Evolutionary conservation across 2,888 invertebrate species (phyloP).

Genomic region (Nemoura dubitans): DNA sequence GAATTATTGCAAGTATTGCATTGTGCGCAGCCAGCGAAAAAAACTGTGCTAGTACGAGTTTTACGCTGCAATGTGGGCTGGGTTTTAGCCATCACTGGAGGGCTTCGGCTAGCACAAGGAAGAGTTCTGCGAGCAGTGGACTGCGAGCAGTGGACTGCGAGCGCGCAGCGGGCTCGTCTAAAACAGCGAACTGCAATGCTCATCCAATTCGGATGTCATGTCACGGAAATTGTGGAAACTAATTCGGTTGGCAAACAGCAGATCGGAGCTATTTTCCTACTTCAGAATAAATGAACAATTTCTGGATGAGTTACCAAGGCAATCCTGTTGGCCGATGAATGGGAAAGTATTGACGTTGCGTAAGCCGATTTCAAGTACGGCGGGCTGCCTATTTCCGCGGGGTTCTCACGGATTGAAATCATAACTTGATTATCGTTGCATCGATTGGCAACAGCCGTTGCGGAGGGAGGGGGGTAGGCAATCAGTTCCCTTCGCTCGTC

Average conservation of each 20-base stretch:
- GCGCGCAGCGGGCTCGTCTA: background rate
- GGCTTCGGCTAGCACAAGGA: background rate
- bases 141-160: background rate
- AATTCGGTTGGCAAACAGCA: background rate
- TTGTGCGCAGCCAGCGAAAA: background rate
- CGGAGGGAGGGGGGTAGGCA: background rate
- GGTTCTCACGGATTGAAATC: background rate
- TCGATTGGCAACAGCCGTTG: background rate
- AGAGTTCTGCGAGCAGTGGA: too few relatives aligned
- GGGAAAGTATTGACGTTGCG: background rate
- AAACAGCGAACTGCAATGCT: background rate
- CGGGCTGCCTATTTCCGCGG: background rate
- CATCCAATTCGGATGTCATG: background rate
- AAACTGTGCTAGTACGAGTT: background rate
- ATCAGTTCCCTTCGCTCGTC: background rate
- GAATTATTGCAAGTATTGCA: constrained; percentile 12
- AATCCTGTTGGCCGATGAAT: background rate
- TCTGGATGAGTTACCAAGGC: background rate
- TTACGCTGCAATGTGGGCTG: background rate
- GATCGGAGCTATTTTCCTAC: background rate
- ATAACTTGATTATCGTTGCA: background rate
- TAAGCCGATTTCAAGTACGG: background rate
- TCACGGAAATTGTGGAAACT: background rate
- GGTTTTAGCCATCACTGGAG: background rate
- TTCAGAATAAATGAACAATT: background rate